Evolutionary conservation across 1,140 invertebrate genomes (phyloP), one percentile per base, ranked within the genome.

Genomic region (Drosophila virilis): DNA sequence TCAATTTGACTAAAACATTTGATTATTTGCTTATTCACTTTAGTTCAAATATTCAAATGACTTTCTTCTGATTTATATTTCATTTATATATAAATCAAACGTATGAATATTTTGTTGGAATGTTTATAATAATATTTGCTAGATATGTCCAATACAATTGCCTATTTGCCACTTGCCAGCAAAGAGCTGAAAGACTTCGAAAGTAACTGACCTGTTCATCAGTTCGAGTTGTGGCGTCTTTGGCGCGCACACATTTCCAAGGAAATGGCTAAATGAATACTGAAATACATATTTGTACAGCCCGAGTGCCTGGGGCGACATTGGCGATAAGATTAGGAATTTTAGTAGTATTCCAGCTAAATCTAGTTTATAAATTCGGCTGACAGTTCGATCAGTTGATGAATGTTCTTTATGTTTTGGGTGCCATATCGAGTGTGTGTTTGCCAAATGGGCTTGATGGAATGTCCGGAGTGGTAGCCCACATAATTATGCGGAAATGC

Each of bases 401-500:
- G 22, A 5, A 28, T 28, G 3, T 5, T 28, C n/a, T 28, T 28
- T 6, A 28, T 5, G 22, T 28, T 28, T 5, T 28, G 22, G 22
- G 2, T 52, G n/a, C 7, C 12, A 35, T 15, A 52, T 33, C 9
- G 28, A 1, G 6, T 28, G 15, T 15, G n/a, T 59, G 10, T 35
- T 32, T 13, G 22, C 2, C n/a, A 57, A 15, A 42, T 10, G 8
- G 13, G 13, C 9, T n/a, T 33, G 43, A 17, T 35, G 66, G 66
- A 60, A 61, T 61, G 15, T 69, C 57, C 28, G 52, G 64, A 17
- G n/a, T 32, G 1, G 17, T 2, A 40, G 42, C 65, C 35, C 55
- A 68, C 32, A 43, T 68, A 68, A 37, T 35, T 15, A 28, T 4
- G 6, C 28, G 45, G 54, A 40, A 22, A 33, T 15, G 2, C 10